A percentile compares a stretch with the other conserved stretches of the same genome.
phyloP scores from a whole-genome alignment of 2,888 invertebrate genomes.

The Rotaria sp. region DNA sequence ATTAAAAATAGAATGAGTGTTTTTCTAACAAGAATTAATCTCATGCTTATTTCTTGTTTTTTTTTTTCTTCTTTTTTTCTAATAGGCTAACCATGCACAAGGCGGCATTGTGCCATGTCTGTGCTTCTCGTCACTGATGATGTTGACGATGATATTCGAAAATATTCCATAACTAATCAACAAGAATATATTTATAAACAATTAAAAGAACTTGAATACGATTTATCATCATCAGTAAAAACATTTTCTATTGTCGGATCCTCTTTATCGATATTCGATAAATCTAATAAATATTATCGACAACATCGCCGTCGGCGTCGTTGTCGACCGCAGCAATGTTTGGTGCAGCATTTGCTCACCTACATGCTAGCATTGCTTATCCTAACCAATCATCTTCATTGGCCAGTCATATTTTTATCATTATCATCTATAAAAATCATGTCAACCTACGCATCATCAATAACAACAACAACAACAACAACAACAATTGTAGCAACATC shows the following conservation, averaged over 20 bases:
- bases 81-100: not conserved
- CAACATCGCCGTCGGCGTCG: constrained; percentile 7
- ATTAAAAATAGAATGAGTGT: no score
- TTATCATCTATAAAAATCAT: constrained; percentile 27
- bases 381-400: constrained; percentile 16
- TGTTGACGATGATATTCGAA: not conserved
- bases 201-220: constrained; percentile 22
- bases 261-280: not conserved
- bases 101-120: constrained; percentile 8
- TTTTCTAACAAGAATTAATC: no score
- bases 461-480: not conserved
- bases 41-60: no score
- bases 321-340: not conserved
- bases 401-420: constrained; percentile 21
- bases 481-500: not conserved
- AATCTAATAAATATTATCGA: constrained; percentile 5
- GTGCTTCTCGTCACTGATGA: constrained; percentile 13
- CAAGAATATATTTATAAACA: not conserved
- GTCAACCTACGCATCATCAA: not conserved
- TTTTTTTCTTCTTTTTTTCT: not conserved
- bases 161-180: not conserved
- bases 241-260: not conserved
- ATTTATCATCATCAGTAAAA: not conserved
- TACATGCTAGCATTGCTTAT: constrained; percentile 8
- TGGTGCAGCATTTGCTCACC: constrained; percentile 24